Percentiles rank a stretch among this genome's conserved stretches.
Conservation (phyloP, 2,113 vertebrate species). For the Nycticryphes semicollaris region DNA sequence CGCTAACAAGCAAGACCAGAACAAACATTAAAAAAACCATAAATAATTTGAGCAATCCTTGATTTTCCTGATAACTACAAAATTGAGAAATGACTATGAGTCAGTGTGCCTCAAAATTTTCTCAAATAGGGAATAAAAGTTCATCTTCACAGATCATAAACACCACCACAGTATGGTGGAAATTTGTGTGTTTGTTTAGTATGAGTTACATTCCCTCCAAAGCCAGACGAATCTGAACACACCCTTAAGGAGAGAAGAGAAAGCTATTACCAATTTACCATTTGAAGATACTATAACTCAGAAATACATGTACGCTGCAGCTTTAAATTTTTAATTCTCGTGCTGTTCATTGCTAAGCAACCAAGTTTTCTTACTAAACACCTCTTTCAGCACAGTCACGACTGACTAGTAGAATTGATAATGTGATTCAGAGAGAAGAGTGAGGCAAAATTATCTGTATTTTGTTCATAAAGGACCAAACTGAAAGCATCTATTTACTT, state of each 20-base stretch:
- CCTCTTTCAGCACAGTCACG: constrained; percentile 86
- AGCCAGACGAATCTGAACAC: neutral
- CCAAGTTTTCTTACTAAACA: constrained; percentile 87
- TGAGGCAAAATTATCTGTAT: neutral
- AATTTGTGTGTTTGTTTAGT: neutral
- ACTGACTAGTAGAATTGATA: constrained; percentile 84
- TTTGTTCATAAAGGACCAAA: neutral
- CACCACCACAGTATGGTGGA: neutral
- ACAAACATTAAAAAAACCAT: neutral
- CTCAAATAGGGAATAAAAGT: neutral
- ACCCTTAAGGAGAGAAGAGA: neutral
- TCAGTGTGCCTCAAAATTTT: neutral
- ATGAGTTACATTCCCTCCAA: neutral
- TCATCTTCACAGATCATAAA: neutral
- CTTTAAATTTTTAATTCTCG: constrained; percentile 76
- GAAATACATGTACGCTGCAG: neutral
- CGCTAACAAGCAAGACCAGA: neutral
- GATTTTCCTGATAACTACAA: neutral
- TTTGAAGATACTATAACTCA: neutral
- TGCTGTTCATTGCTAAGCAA: constrained; percentile 85
- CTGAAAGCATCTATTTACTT: neutral
- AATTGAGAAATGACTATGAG: neutral
- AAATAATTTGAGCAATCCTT: neutral
- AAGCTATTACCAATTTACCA: neutral
- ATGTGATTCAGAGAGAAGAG: constrained; percentile 42